Base-by-base conservation (phyloP, 2,113 vertebrate species). In the Corythaeola cristata region DNA sequence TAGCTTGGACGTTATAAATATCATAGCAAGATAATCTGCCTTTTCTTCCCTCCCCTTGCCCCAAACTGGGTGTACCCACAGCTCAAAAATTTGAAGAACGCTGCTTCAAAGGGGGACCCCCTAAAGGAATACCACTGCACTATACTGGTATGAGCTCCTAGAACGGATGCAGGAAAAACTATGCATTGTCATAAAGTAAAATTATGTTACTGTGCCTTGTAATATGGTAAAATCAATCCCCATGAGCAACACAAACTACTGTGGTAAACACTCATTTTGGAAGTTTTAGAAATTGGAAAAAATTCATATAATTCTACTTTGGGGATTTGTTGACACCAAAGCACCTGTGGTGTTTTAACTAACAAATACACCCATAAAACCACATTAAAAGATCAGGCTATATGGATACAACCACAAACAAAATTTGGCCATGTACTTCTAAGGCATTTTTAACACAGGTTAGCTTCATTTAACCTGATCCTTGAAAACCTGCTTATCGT, bases 401-500 rank as follows among this genome's bases (percentile, higher is more conserved):
- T 37, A 74, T 2, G 58, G 53, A 79, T 16, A 69, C 2, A 88
- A 66, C 11, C 33, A 20, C 52, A 60, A 52, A 53, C 17, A 74
- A 81, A 72, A 82, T 68, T 19, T n/a, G 68, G 27, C 52, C 19
- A 15, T 67, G 8, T 58, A 28, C 75, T 88, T 75, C 85, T 78
- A 49, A n/a, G 23, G 30, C 44, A 15, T 44, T 90, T 81, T 92
- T 79, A 79, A 69, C 58, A 69, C 39, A 89, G 45, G 32, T 55
- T 93, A 83, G 78, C 82, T 95, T 88, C 82, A 59, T 67, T 91
- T 91, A 83, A 85, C 63, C 68, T 81, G 69, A 82, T 80, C 63
- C 73, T 86, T 84, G 86, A 94, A 89, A 96, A 66, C 24, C 35
- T 41, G 53, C 69, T 96, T 97, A 82, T 85, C 37, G 0, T 56